A percentile compares a stretch with the other conserved stretches of the same genome.
phyloP scores from a whole-genome alignment of 2,888 invertebrate species.

The Encarsia formosa region DNA sequence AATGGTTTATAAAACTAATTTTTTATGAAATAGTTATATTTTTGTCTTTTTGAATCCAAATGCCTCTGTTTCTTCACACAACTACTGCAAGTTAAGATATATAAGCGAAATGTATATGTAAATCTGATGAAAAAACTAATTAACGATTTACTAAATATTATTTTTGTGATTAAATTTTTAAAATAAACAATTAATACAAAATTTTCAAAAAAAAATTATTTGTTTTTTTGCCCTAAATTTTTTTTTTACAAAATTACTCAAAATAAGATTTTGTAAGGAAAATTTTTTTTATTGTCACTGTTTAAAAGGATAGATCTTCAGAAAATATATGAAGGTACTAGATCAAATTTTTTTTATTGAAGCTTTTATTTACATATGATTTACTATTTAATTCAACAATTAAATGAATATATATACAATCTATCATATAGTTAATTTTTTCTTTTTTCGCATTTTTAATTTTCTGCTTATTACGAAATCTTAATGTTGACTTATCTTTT shows the following conservation, averaged over 20 bases:
- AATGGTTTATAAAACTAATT: slow-evolving; percentile 14
- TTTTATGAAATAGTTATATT: slow-evolving; percentile 11
- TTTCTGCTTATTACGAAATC: too few species aligned
- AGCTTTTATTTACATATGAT: slow-evolving; percentile 49
- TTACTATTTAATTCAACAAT: slow-evolving; percentile 46
- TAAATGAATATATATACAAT: slow-evolving; percentile 46
- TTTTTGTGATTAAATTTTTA: slow-evolving; percentile 27
- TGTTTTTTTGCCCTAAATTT: neutral
- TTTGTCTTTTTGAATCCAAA: slow-evolving; percentile 12
- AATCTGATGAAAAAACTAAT: slow-evolving; percentile 17
- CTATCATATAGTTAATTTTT: slow-evolving; percentile 33
- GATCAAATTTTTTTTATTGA: slow-evolving; percentile 32
- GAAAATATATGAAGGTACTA: too few species aligned
- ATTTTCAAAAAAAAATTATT: slow-evolving; percentile 10
- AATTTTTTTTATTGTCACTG: too few species aligned
- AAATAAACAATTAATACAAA: slow-evolving; percentile 17
- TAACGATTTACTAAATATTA: slow-evolving; percentile 17
- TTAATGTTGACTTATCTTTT: too few species aligned
- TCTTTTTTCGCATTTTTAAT: slow-evolving; percentile 40
- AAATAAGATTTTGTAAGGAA: neutral
- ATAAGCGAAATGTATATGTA: slow-evolving; percentile 18
- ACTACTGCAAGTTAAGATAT: slow-evolving; percentile 23
- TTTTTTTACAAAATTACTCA: neutral
- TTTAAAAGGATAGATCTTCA: too few species aligned
- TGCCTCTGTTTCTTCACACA: slow-evolving; percentile 17